A percentile compares a stretch with the other conserved stretches of the same genome.
Evolutionary conservation across 2,797 vertebrate species (phyloP).

Genomic region (Ibycter americanus): DNA sequence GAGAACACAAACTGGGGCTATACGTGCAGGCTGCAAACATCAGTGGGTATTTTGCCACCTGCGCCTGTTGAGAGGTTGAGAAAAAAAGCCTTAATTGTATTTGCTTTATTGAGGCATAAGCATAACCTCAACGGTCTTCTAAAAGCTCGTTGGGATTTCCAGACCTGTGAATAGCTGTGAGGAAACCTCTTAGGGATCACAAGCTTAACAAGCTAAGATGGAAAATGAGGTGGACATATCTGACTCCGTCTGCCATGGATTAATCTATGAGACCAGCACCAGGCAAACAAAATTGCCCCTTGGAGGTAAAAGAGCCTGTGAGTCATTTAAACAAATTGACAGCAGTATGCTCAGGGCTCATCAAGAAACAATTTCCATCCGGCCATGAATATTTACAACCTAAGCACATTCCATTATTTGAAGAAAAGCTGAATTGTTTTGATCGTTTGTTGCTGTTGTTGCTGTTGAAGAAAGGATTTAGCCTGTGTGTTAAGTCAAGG

Average conservation of each 20-base stretch:
- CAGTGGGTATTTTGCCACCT: not conserved
- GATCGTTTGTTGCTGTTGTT: not conserved
- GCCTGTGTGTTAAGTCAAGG: not conserved
- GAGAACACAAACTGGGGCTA: not conserved
- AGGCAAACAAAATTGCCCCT: not conserved
- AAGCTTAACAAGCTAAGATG: not conserved
- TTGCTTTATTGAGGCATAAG: not conserved
- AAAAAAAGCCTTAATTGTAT: not conserved
- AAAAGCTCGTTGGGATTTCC: not conserved
- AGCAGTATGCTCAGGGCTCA: not conserved
- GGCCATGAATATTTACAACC: slow-evolving; percentile 17
- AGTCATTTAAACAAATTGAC: not conserved
- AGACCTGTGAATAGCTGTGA: not conserved
- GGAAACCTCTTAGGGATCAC: not conserved
- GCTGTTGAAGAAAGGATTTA: not conserved
- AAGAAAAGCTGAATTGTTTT: not conserved
- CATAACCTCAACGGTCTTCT: not conserved
- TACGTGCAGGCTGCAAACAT: not conserved
- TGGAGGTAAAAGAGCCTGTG: not conserved
- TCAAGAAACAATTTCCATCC: not conserved
- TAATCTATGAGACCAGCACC: not conserved
- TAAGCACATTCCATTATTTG: not conserved
- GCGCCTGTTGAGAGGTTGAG: not conserved
- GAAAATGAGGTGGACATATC: not conserved
- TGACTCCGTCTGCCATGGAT: not conserved